Percentiles rank a stretch among this genome's conserved stretches.
Conservation (phyloP, 2,797 vertebrate species). For the Macropus fuliginosus region DNA sequence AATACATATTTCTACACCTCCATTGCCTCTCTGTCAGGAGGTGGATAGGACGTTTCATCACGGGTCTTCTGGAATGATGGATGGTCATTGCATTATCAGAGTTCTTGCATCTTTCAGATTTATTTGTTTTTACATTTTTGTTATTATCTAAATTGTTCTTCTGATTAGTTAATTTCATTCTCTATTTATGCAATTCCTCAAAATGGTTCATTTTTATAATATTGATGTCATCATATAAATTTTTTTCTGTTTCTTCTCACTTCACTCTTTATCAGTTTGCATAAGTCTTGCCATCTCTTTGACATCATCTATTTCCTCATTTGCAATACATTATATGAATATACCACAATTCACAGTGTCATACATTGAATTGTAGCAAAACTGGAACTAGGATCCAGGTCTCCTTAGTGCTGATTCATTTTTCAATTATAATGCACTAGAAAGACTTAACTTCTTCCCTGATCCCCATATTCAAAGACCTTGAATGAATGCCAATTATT, state of each 20-base stretch:
- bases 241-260: neutral
- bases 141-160: neutral
- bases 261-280: neutral
- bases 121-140: neutral
- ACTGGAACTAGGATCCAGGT: neutral
- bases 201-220: neutral
- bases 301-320: neutral
- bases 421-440: neutral
- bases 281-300: neutral
- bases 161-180: neutral
- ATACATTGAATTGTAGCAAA: neutral
- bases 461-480: neutral
- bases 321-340: neutral
- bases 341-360: neutral
- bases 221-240: neutral
- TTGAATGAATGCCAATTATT: neutral
- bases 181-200: neutral
- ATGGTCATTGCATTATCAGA: neutral
- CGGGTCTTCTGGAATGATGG: neutral
- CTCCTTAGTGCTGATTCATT: neutral
- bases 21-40: neutral
- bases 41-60: neutral
- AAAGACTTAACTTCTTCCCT: neutral
- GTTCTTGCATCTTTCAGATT: neutral
- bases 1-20: neutral